These are phyloP conservation scores for Astyanax mexicanus DNA, from an alignment of 2,797 vertebrate species.

Conservation along the genomic window DNA sequence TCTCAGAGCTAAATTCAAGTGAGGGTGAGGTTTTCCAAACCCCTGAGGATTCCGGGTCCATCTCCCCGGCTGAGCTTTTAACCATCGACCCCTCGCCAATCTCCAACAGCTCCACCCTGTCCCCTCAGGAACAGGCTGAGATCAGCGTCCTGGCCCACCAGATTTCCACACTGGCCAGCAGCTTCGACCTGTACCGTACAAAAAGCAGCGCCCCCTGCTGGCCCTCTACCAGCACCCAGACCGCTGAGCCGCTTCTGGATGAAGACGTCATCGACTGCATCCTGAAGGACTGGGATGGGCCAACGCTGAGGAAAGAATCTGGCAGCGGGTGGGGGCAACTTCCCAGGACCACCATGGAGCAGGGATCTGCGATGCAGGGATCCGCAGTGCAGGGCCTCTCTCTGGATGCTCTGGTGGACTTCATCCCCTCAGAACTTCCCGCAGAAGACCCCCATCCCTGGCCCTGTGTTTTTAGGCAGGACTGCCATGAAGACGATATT, in stretches of 20 bases:
- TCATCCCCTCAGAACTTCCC: slow-evolving; percentile 53
- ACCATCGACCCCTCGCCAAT: slow-evolving; percentile 64
- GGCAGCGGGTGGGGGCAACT: not conserved
- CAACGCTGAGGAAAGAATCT: slow-evolving; percentile 30
- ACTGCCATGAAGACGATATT: slow-evolving; percentile 60
- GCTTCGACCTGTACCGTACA: slow-evolving; percentile 70
- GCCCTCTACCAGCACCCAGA: slow-evolving; percentile 10
- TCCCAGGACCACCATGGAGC: not conserved
- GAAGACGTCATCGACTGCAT: slow-evolving; percentile 72
- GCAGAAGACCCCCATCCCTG: slow-evolving; percentile 39
- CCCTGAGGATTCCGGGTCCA: slow-evolving; percentile 39
- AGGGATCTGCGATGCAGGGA: slow-evolving; percentile 9
- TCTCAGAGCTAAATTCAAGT: slow-evolving; percentile 55
- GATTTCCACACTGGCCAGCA: slow-evolving; percentile 84
- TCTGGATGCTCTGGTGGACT: slow-evolving; percentile 33
- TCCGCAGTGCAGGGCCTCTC: slow-evolving; percentile 28
- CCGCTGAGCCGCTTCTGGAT: slow-evolving; percentile 61
- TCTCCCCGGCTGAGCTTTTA: slow-evolving; percentile 43
- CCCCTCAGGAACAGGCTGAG: slow-evolving; percentile 69
- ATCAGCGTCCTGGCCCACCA: slow-evolving; percentile 82
- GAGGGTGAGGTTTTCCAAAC: slow-evolving; percentile 52
- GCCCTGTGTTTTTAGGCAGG: slow-evolving; percentile 61
- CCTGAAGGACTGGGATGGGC: slow-evolving; percentile 68
- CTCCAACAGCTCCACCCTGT: slow-evolving; percentile 1
- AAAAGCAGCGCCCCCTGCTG: slow-evolving; percentile 34